Conservation (phyloP, 2,888 invertebrate genomes). For the Phyllotreta striolata region DNA sequence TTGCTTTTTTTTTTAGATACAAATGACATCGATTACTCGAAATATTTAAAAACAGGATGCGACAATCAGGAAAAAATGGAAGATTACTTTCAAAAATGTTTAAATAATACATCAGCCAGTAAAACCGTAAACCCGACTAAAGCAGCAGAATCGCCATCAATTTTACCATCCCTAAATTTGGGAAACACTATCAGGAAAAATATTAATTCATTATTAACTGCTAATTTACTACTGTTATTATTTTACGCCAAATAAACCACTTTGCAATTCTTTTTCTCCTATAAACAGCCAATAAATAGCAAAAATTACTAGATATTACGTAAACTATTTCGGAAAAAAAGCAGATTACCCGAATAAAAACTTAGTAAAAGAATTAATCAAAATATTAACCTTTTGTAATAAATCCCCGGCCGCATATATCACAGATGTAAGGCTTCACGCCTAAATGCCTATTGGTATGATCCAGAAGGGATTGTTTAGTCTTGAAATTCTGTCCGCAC, state of each 20-base stretch:
- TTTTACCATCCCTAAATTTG: too few relatives aligned
- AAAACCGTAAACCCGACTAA: neutral
- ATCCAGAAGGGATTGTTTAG: conserved; percentile 67
- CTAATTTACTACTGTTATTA: too few relatives aligned
- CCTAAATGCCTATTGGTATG: conserved; percentile 69
- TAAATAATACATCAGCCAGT: neutral
- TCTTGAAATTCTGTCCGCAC: conserved; percentile 67
- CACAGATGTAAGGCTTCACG: conserved; percentile 68
- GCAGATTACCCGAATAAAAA: too few relatives aligned
- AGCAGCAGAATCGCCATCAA: too few relatives aligned
- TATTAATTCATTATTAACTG: too few relatives aligned
- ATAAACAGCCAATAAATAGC: too few relatives aligned
- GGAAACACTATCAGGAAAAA: too few relatives aligned
- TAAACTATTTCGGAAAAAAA: too few relatives aligned
- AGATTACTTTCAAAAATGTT: conserved; percentile 1
- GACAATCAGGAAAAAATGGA: conserved; percentile 10
- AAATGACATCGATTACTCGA: neutral
- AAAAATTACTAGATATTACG: too few relatives aligned
- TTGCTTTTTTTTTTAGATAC: conserved; percentile 1
- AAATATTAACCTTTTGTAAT: conserved; percentile 70
- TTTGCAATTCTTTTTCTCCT: too few relatives aligned
- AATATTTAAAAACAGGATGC: conserved; percentile 5
- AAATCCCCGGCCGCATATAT: conserved; percentile 67
- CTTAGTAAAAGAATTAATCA: too few relatives aligned
- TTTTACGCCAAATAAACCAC: too few relatives aligned